Evolutionary conservation across 2,888 invertebrate genomes (phyloP), one percentile per base, ranked within the genome.

Genomic region (Mactromeris polynyma): DNA sequence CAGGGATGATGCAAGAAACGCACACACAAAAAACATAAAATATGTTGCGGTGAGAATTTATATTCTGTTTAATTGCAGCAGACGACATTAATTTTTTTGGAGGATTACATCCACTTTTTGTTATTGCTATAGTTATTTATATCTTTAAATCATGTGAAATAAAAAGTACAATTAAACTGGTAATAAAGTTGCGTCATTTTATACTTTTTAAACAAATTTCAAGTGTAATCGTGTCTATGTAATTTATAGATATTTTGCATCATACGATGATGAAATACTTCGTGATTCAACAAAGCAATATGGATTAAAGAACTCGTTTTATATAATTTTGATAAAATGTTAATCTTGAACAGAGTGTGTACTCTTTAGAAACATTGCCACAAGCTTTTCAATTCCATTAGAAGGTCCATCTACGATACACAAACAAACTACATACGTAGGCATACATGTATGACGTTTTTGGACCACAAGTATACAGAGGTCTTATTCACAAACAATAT

Each of bases 81-180:
- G 58, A 64, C 21, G 26, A 64, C 26, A 64, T 64, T 26, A 64
- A 64, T 26, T 0, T 9, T 64, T 64, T 21, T 64, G 3, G n/a
- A 9, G n/a, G 58, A 64, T 64, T 26, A 64, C 6, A 26, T 64
- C 9, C n/a, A n/a, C 26, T 64, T 64, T 9, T 26, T 9, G 2
- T 26, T 9, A 64, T 26, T 26, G 26, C 58, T 6, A 64, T 4
- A 26, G 26, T 64, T 26, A 64, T 26, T 64, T n/a, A 64, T 64
- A 64, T 64, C 6, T 64, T 64, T 64, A 26, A 64, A 64, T n/a
- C 58, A n/a, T 26, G 58, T n/a, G n/a, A 64, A 64, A 64, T 64
- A 64, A 64, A 64, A 64, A 9, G 58, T 9, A 64, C n/a, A 64
- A 26, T 64, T 64, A 64, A 64, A 64, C 26, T n/a, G 1, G 58